Base-by-base conservation (phyloP, 2,888 invertebrate genomes). In the Arrhopalites spinosus region DNA sequence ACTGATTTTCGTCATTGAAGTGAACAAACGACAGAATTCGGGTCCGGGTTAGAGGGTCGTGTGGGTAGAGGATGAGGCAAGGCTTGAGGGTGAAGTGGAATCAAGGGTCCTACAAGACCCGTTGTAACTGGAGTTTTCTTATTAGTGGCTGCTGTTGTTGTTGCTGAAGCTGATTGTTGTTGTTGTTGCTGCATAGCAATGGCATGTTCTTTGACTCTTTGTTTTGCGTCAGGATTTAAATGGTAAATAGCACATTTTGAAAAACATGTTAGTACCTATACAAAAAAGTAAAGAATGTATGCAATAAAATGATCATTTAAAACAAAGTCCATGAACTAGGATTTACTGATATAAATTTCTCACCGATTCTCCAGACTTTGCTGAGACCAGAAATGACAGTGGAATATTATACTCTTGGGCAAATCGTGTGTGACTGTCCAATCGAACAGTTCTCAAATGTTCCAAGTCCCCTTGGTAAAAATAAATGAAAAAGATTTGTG, bases 331-430 rank as follows among this genome's bases (percentile, higher is more conserved):
- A n/a, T n/a, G n/a, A n/a, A n/a, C n/a, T n/a, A n/a, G n/a, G n/a
- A n/a, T n/a, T n/a, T n/a, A n/a, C n/a, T n/a, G n/a, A n/a, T n/a
- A 11, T 8, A 20, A 29, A 25, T 1, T 50, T 50, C 69, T 71
- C 66, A 82, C 82, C 2, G 81, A 81, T 74, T 82, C 82, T n/a
- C 81, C 82, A 11, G 82, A 82, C 73, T 82, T 82, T 23, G 82
- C 82, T 7, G 82, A 82, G 11, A 80, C 78, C n/a, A 82, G 53
- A 56, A 81, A 82, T 0, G 82, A 81, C 25, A 82, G 43, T 17
- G 77, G 78, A 68, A 82, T 80, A 59, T 79, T 78, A 59, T 77
- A 79, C 68, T 82, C 82, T 72, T 82, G 82, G n/a, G 80, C 80
- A 61, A 82, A 82, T n/a, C 79, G 71, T 3, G 81, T 81, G 66